These are phyloP conservation scores for Drosophila santomea DNA, from an alignment of 1,140 invertebrate species.

Conservation along the genomic window DNA sequence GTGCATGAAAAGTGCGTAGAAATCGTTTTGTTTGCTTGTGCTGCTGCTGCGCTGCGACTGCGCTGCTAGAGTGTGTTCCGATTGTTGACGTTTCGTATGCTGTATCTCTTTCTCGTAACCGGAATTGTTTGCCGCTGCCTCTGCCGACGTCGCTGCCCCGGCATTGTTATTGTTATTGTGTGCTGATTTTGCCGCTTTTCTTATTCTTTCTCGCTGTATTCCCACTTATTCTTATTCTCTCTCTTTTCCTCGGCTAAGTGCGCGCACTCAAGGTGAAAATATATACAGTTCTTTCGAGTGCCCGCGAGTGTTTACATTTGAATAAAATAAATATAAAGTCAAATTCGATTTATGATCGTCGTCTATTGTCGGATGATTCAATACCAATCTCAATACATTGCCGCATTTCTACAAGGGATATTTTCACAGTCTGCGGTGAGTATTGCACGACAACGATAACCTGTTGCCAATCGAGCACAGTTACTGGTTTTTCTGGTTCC, in stretches of 20 bases:
- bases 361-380: slow-evolving; percentile 41
- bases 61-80: slow-evolving; percentile 30
- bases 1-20: slow-evolving; percentile 52
- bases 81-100: slow-evolving; percentile 46
- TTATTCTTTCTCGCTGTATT: slow-evolving; percentile 16
- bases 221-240: slow-evolving; percentile 52
- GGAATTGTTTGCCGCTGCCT: slow-evolving; percentile 58
- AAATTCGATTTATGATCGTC: slow-evolving; percentile 53
- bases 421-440: slow-evolving; percentile 11
- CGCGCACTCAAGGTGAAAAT: slow-evolving; percentile 78
- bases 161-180: slow-evolving; percentile 61
- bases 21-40: slow-evolving; percentile 63
- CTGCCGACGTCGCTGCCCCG: slow-evolving; percentile 23
- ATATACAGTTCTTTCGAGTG: slow-evolving; percentile 76
- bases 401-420: too few relatives aligned
- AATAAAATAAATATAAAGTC: slow-evolving; percentile 70
- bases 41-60: slow-evolving; percentile 26
- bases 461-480: slow-evolving; percentile 25
- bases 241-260: slow-evolving; percentile 70
- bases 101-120: slow-evolving; percentile 42
- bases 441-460: slow-evolving; percentile 9
- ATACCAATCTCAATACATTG: background rate
- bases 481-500: slow-evolving; percentile 45
- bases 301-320: slow-evolving; percentile 67
- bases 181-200: slow-evolving; percentile 32